Percentiles rank a stretch among this genome's conserved stretches.
phyloP scores from a whole-genome alignment of 2,113 vertebrate genomes.

The Murina feae region DNA sequence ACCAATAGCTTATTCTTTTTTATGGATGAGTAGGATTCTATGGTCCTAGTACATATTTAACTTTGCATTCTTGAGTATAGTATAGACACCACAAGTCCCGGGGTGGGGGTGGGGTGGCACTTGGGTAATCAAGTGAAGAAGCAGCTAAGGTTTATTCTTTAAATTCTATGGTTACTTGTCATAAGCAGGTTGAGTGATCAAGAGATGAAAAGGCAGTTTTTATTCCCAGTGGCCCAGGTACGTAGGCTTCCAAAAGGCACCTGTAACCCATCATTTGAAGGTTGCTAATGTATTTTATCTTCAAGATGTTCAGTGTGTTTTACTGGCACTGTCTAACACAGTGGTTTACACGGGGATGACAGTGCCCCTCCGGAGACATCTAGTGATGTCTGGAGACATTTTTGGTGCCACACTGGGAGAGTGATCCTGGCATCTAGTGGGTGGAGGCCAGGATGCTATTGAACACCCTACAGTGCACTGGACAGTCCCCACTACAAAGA shows the following conservation, averaged over 20 bases:
- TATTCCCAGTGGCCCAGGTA: not conserved
- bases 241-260: not conserved
- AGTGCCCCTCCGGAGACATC: not conserved
- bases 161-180: not conserved
- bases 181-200: not conserved
- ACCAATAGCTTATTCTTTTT: not conserved
- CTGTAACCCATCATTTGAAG: not conserved
- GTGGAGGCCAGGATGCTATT: not conserved
- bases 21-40: not conserved
- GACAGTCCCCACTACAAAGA: not conserved
- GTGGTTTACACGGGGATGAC: not conserved
- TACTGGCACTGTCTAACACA: not conserved
- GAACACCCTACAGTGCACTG: not conserved
- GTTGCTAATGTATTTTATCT: not conserved
- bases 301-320: not conserved
- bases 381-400: not conserved
- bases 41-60: not conserved
- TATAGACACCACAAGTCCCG: not conserved
- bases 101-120: too few species aligned
- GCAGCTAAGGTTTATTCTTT: not conserved
- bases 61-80: not conserved
- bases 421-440: not conserved
- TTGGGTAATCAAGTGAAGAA: conserved; percentile 3
- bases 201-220: not conserved
- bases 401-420: not conserved